These are phyloP conservation scores for Saguinus imperator DNA, from an alignment of 2,113 vertebrate genomes.

Conservation along the genomic window DNA sequence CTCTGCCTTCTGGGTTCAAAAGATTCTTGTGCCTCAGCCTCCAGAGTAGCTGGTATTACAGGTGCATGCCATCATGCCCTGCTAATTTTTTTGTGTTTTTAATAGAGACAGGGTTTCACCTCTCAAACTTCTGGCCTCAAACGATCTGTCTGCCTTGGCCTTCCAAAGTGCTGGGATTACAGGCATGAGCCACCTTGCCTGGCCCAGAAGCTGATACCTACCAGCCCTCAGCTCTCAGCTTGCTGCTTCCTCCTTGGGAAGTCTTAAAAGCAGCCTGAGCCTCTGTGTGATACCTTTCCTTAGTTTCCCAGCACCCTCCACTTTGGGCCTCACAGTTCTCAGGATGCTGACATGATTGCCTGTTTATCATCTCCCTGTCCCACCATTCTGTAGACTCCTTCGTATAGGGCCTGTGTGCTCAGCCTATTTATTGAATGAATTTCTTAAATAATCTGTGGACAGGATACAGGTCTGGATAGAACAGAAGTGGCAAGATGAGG, in stretches of 20 bases:
- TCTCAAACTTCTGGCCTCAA: no score
- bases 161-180: no score
- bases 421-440: not conserved
- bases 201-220: not conserved
- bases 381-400: not conserved
- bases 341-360: not conserved
- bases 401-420: not conserved
- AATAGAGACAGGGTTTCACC: no score
- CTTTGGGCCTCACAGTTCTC: not conserved
- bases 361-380: not conserved
- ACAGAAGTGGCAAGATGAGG: not conserved
- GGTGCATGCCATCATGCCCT: no score
- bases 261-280: not conserved
- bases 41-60: no score
- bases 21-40: no score
- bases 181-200: no score
- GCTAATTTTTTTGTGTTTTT: no score
- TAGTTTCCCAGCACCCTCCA: not conserved
- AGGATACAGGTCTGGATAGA: not conserved
- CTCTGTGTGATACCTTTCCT: not conserved
- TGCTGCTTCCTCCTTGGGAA: not conserved
- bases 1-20: no score
- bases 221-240: not conserved
- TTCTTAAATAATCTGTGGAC: not conserved
- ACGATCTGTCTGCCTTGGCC: no score